Evolutionary conservation across 2,797 vertebrate genomes (phyloP), one percentile per base, ranked within the genome.

Genomic region (Myotis pilosus): DNA sequence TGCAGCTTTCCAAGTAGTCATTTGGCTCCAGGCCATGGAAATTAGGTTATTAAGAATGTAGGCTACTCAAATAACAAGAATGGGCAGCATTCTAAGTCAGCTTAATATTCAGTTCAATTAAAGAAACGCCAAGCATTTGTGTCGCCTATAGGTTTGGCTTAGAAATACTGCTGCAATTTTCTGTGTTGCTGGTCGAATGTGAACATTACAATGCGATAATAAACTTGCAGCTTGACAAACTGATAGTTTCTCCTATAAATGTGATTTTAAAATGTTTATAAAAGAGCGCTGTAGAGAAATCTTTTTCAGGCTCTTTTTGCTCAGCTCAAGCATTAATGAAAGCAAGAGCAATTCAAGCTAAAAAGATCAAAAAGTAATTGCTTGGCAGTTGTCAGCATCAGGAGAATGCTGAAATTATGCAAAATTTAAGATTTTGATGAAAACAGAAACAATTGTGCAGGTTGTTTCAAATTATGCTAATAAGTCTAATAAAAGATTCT

Each of bases 1-100:
- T 85, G 68, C 68, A 91, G 76, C 25, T 93, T 41, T 95, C 71
- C 23, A 75, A 87, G n/a, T 28, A 83, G 90, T 20, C 60, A 80
- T 38, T 93, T 93, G 90, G 86, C 55, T 91, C n/a, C 16, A 3
- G 81, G 89, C 68, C 28, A 95, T 82, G 72, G 74, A 97, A 97
- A 95, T 94, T 84, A 96, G 95, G 87, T 96, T 81, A 91, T 78
- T 95, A 96, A 96, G 68, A 91, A 92, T 80, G 72, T 55, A 93
- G 78, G 83, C 36, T 81, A 74, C 36, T 95, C 68, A 87, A 84
- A 91, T 89, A 94, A 85, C 74, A 89, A 81, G 88, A 94, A 87
- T 28, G 94, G 62, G 71, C 44, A 5, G 60, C 84, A 49, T 87
- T 94, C 76, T 74, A 85, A 96, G 91, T 87, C 91, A 91, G 44